phyloP scores from a whole-genome alignment of 2,113 vertebrate genomes.

The Alectura lathami region DNA sequence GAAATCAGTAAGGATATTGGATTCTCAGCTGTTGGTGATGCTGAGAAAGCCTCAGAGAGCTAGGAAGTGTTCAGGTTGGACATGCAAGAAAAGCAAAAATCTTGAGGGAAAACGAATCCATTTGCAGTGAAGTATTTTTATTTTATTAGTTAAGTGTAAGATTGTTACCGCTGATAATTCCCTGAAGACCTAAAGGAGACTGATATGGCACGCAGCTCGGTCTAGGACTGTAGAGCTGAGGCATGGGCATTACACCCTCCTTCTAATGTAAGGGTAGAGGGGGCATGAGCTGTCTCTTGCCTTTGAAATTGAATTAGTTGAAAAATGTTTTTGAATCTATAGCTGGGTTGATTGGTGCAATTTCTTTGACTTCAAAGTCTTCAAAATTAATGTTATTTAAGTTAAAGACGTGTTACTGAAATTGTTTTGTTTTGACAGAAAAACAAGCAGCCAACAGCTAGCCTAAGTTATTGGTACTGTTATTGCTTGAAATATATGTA shows the following conservation, averaged over 20 bases:
- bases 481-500: background rate
- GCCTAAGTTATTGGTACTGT: background rate
- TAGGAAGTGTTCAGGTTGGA: background rate
- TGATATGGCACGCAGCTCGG: background rate
- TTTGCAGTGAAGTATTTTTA: background rate
- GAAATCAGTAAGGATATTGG: background rate
- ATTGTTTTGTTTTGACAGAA: background rate
- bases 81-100: background rate
- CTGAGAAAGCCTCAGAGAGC: background rate
- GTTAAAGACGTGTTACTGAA: background rate
- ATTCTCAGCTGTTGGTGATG: background rate
- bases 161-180: background rate
- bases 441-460: background rate
- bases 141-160: background rate
- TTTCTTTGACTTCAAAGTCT: background rate
- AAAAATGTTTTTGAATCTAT: background rate
- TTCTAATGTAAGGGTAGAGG: background rate
- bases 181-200: background rate
- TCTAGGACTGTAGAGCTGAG: background rate
- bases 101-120: background rate
- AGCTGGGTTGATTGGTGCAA: background rate
- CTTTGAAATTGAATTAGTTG: background rate
- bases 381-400: background rate
- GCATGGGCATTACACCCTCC: accelerated
- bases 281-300: background rate